Evolutionary conservation across 2,113 vertebrate species (phyloP).

Genomic region (Larimichthys polyactis): DNA sequence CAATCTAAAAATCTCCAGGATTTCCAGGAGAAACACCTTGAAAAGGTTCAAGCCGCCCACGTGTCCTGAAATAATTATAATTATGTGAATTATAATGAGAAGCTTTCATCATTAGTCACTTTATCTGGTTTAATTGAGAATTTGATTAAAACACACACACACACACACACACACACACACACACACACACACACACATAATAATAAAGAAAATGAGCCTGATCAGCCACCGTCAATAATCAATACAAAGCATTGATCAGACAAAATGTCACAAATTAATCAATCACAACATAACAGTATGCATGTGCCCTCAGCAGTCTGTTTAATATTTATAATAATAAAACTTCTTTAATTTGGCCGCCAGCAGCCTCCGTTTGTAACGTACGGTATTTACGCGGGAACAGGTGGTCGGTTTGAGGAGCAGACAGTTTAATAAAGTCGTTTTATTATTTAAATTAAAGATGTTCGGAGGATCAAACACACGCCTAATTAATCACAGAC

Average conservation of each 20-base stretch:
- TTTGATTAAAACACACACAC: no score
- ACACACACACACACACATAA: no score
- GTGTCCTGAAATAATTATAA: neutral
- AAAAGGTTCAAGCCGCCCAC: neutral
- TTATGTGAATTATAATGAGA: neutral
- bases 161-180: no score
- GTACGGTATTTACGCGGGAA: neutral
- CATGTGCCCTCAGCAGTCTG: fast-evolving
- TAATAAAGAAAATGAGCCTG: no score
- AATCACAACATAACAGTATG: no score
- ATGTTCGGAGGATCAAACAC: fast-evolving
- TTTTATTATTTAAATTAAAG: fast-evolving
- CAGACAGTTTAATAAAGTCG: slow-evolving; percentile 3
- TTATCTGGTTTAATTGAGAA: no score
- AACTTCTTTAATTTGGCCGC: neutral
- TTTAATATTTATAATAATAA: neutral
- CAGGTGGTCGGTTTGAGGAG: no score
- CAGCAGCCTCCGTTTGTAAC: neutral
- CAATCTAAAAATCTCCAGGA: neutral
- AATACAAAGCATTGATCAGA: no score
- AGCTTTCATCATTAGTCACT: neutral
- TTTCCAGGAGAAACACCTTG: neutral
- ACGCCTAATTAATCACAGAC: slow-evolving; percentile 6
- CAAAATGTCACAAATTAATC: no score
- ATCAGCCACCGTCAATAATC: no score